These are phyloP conservation scores for Eurytoma californica DNA, from an alignment of 2,888 invertebrate genomes.

Conservation along the genomic window DNA sequence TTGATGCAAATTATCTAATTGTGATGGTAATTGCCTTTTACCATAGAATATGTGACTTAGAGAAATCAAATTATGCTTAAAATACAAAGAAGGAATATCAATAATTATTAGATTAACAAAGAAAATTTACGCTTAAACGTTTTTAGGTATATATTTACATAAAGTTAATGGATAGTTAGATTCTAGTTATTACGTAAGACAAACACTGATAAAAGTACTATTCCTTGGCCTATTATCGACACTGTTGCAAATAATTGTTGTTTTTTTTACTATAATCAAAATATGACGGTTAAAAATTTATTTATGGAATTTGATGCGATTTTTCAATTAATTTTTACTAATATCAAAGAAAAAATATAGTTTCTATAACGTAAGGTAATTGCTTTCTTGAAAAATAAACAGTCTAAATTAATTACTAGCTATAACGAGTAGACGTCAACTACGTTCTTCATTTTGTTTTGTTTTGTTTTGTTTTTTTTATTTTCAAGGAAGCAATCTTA, in stretches of 20 bases:
- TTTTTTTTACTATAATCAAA: constrained; percentile 7
- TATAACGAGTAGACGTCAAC: too few species aligned
- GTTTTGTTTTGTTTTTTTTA: too few species aligned
- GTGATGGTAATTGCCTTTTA: constrained; percentile 5
- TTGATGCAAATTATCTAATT: constrained; percentile 7
- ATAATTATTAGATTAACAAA: constrained; percentile 27
- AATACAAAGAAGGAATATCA: constrained; percentile 16
- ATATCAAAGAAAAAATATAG: too few species aligned
- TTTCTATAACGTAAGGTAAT: too few species aligned
- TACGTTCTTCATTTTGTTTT: too few species aligned
- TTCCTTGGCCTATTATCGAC: constrained; percentile 20
- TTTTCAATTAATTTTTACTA: too few species aligned
- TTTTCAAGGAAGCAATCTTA: too few species aligned
- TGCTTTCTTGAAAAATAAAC: too few species aligned
- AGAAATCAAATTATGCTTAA: constrained; percentile 30
- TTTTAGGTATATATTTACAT: constrained; percentile 45
- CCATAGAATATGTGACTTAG: constrained; percentile 14
- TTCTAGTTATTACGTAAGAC: constrained; percentile 48
- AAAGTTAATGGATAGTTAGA: constrained; percentile 17
- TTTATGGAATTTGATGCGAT: too few species aligned
- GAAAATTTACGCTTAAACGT: constrained; percentile 51
- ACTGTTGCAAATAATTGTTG: constrained; percentile 14
- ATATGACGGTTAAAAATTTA: too few species aligned
- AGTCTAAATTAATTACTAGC: too few species aligned
- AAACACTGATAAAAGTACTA: constrained; percentile 2